These are phyloP conservation scores for Platygyra sinensis DNA, from an alignment of 64 coral and sea anemone genomes.

Conservation along the genomic window DNA sequence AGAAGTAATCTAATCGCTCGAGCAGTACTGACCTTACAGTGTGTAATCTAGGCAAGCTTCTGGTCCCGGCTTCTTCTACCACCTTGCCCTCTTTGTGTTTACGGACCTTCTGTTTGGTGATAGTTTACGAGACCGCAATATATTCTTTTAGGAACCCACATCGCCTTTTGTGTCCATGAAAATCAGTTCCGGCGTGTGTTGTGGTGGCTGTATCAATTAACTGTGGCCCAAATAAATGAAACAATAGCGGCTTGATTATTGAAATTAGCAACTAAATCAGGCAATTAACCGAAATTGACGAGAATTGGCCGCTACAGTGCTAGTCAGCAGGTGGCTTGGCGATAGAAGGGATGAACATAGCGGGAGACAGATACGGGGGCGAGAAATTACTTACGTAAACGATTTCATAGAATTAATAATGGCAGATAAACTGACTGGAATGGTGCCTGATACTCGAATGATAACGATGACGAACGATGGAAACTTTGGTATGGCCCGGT, in stretches of 20 bases:
- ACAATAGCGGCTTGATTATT: constrained; percentile 56
- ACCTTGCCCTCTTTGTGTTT: background rate
- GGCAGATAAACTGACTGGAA: background rate
- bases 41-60: background rate
- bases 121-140: constrained; percentile 30
- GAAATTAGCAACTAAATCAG: constrained; percentile 55
- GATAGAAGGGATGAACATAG: constrained; percentile 7
- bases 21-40: background rate
- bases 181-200: constrained; percentile 40
- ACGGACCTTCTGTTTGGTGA: constrained; percentile 6
- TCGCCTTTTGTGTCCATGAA: constrained; percentile 34
- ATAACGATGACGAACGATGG: background rate
- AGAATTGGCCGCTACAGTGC: constrained; percentile 17
- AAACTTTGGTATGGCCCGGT: background rate
- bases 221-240: constrained; percentile 36
- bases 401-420: constrained; percentile 31
- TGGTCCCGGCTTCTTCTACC: background rate
- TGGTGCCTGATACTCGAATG: background rate
- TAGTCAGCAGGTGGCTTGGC: constrained; percentile 12
- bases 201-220: constrained; percentile 62
- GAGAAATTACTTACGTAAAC: constrained; percentile 9
- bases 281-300: constrained; percentile 47
- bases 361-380: background rate
- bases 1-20: background rate
- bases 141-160: constrained; percentile 21